Conservation (phyloP, 2,888 invertebrate species). For the Mesorhabditis spiculigera region DNA sequence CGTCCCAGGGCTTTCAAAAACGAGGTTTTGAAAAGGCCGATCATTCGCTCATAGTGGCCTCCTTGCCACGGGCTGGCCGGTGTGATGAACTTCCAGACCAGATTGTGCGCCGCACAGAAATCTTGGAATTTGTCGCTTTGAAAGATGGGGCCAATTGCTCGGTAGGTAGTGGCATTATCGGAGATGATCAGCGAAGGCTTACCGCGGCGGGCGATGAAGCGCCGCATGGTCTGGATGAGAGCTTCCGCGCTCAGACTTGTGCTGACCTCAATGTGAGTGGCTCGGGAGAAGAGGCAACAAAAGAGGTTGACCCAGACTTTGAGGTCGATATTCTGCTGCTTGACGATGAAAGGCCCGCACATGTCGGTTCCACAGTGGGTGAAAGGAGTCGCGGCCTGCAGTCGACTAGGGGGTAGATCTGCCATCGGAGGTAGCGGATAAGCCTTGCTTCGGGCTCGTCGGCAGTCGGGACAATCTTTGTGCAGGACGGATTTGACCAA, state of each 20-base stretch:
- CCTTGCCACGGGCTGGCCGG: constrained; percentile 61
- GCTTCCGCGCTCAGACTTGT: constrained; percentile 44
- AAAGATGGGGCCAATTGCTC: background rate
- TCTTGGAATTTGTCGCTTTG: background rate
- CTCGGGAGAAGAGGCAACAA: constrained; percentile 59
- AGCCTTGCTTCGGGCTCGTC: no score
- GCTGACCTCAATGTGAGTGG: constrained; percentile 59
- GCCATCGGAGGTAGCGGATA: no score
- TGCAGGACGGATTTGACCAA: no score
- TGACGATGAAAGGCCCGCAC: no score
- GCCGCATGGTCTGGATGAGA: constrained; percentile 52
- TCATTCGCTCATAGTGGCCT: constrained; percentile 61
- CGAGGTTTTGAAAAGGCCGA: no score
- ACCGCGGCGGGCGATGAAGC: constrained; percentile 57
- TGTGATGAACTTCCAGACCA: constrained; percentile 57
- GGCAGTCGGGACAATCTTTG: no score
- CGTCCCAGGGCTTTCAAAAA: no score
- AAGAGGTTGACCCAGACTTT: constrained; percentile 57
- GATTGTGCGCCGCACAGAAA: constrained; percentile 15
- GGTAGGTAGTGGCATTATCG: constrained; percentile 60
- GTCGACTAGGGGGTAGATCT: no score
- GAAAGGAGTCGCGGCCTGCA: no score
- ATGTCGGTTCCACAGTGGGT: no score
- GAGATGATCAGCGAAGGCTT: constrained; percentile 42
- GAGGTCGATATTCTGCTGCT: no score